These are phyloP conservation scores for Pseudochirops corinnae DNA, from an alignment of 2,797 vertebrate genomes.

Conservation along the genomic window DNA sequence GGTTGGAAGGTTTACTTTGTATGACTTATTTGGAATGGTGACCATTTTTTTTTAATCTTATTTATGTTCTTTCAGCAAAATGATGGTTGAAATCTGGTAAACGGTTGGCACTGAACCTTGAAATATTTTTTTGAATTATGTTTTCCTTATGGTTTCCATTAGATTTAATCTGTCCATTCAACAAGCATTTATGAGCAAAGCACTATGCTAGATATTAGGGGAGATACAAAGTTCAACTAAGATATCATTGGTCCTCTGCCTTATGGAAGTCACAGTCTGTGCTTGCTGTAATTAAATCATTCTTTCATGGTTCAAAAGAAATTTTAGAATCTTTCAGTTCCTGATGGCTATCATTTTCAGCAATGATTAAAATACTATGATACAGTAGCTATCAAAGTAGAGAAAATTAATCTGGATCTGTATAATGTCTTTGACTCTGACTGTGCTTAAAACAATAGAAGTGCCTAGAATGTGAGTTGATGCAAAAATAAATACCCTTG, in stretches of 20 bases:
- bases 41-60: neutral
- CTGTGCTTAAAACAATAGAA: neutral
- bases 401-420: neutral
- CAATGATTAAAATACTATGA: neutral
- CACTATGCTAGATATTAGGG: neutral
- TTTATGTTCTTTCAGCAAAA: neutral
- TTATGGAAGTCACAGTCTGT: neutral
- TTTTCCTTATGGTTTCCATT: conserved; percentile 30
- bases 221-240: neutral
- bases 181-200: neutral
- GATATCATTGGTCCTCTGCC: neutral
- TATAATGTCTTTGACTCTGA: neutral
- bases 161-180: conserved; percentile 20
- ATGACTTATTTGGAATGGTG: too few species aligned
- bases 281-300: neutral
- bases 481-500: neutral
- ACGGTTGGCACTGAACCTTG: neutral
- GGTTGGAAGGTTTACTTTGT: too few species aligned
- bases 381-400: neutral
- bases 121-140: neutral
- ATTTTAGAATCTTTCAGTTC: neutral
- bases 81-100: neutral
- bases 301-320: neutral
- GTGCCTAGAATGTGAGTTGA: neutral
- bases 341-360: neutral